Conservation (phyloP, 2,113 vertebrate species). For the Bubo scandiacus region DNA sequence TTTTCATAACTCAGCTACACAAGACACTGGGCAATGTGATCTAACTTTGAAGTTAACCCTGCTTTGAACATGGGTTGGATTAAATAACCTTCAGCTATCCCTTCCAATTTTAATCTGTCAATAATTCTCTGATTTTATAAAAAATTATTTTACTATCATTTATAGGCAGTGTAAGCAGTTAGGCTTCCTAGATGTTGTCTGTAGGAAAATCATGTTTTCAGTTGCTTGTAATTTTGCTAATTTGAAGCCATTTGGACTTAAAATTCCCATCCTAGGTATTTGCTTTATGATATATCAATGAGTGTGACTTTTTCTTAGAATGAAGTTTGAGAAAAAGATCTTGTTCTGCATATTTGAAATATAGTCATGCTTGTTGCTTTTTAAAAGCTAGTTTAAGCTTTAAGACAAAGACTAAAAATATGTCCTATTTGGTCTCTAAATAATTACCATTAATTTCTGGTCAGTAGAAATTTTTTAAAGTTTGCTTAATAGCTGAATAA, state of each 20-base stretch:
- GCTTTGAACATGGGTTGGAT: background rate
- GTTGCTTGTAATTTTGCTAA: background rate
- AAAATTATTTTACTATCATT: background rate
- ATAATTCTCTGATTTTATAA: background rate
- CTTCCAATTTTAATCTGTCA: background rate
- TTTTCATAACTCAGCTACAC: background rate
- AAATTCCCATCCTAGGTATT: background rate
- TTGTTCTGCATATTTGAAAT: background rate
- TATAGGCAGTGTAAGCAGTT: background rate
- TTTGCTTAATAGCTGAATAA: background rate
- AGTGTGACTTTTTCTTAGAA: background rate
- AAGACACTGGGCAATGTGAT: background rate
- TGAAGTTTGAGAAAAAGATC: background rate
- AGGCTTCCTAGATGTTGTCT: background rate
- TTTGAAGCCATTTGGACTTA: background rate
- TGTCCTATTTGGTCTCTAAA: background rate
- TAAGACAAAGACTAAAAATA: background rate
- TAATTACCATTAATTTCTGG: background rate
- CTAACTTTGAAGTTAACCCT: background rate
- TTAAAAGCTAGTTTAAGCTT: background rate
- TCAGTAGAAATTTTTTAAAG: background rate
- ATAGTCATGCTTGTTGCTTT: background rate
- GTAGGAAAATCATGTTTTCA: background rate
- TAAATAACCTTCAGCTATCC: background rate
- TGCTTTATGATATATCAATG: background rate